Base-by-base conservation (phyloP, 2,797 vertebrate genomes). In the Phoebastria nigripes region DNA sequence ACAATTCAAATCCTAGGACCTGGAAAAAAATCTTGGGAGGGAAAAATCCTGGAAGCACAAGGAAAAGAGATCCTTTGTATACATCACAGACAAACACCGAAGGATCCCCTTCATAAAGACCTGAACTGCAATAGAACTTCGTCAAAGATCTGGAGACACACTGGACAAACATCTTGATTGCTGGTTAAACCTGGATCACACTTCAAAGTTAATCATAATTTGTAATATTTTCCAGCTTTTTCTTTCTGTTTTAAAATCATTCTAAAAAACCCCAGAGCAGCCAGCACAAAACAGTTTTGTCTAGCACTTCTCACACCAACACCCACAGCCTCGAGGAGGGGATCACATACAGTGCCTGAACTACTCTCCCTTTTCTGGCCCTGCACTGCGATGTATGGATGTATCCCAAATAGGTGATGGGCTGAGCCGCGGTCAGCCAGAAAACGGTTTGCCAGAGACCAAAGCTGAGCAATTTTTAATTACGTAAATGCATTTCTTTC, bases 331-430 rank as follows among this genome's bases (percentile, higher is more conserved):
- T 39, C 6, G 1, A 33, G 52, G 7, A 79, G 46, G 12, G 35
- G 63, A 49, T 20, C 35, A 24, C 4, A 3, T 8, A 19, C 0
- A 0, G 41, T 52, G 19, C 41, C 41, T 41, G 58, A 82, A 49
- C 37, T 69, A 3, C 8, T 44, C 16, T 19, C 42, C 47, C 44
- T 35, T 54, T 46, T 21, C 76, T 77, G 33, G 12, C n/a, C 22
- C 59, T 66, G 11, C 26, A 7, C 51, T 15, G 16, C 2, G 2
- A 39, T 14, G 22, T 2, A 22, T 8, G 51, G 71, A 49, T 29
- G 17, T 9, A 24, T 29, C 59, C 76, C 47, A 63, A 46, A 37
- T 0, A 65, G 56, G 49, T 14, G 54, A 82, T 11, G 33, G 62
- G 19, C 46, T 90, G 46, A 89, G 69, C 29, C 6, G 6, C 2